Base-by-base conservation (phyloP, 2,797 vertebrate species). In the Phrynocephalus forsythii region DNA sequence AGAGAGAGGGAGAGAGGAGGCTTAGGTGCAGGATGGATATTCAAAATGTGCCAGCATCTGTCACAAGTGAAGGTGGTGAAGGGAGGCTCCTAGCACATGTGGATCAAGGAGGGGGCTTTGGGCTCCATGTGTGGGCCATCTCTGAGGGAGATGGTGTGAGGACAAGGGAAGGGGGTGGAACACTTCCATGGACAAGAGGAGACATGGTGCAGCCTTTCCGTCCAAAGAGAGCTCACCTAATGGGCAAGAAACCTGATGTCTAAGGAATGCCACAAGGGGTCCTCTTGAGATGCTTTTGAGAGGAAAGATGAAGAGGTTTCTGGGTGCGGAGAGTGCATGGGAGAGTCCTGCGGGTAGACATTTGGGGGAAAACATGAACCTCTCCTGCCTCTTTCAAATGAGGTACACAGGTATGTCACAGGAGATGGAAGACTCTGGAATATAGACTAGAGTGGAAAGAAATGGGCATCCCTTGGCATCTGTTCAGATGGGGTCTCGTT, bases 21-120 rank as follows among this genome's bases (percentile, higher is more conserved):
- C 38, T 86, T 91, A 92, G 87, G 90, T 89, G 84, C 84, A 90
- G 6, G 24, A 9, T 28, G 30, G 72, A 73, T 68, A 48, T 91
- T 26, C 5, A 72, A 67, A 88, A 13, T 66, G 76, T 82, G 87
- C 71, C 83, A 85, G 83, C 78, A 69, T 50, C 24, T 81, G 52
- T 76, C 48, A 18, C 3, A 33, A 26, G n/a, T 20, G 63, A 15
- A 11, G 33, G 50, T 33, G 33, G 6, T 24, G 22, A 20, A 5
- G 63, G 10, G 38, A 20, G 30, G 30, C 6, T n/a, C 60, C 63
- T 44, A 5, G 30, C 60, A 16, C 78, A 69, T 38, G 0, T 38
- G 30, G 26, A 11, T 50, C 24, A 26, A 38, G 44, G 52, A n/a
- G 50, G 24, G 13, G 5, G 16, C 52, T 71, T 72, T 68, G 71